A percentile compares a stretch with the other conserved stretches of the same genome.
These are phyloP conservation scores for Scaptomyza cyrtandrae DNA, from an alignment of 2,888 invertebrate genomes.

Conservation along the genomic window DNA sequence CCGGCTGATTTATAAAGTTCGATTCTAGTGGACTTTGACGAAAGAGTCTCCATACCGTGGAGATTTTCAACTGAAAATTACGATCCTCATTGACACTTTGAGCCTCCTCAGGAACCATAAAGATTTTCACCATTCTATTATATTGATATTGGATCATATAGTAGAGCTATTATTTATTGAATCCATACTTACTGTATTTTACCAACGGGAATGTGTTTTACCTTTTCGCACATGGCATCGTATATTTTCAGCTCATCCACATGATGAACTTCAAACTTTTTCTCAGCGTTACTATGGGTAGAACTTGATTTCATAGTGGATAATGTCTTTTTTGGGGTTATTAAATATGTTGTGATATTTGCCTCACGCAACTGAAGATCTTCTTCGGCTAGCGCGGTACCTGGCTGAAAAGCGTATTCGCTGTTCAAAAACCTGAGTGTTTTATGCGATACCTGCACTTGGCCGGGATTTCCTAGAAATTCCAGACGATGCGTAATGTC, in stretches of 20 bases:
- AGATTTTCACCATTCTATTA: conserved; percentile 18
- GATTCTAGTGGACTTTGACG: conserved; percentile 88
- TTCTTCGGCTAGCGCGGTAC: conserved; percentile 66
- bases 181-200: conserved; percentile 87
- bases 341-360: conserved; percentile 34
- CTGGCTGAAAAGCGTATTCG: conserved; percentile 89
- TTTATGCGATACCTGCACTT: conserved; percentile 93
- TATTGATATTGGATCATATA: neutral
- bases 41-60: conserved; percentile 87
- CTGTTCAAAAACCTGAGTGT: conserved; percentile 89
- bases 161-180: no score
- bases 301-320: neutral
- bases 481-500: conserved; percentile 98
- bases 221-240: conserved; percentile 26
- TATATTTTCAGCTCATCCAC: conserved; percentile 14
- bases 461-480: conserved; percentile 94
- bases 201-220: conserved; percentile 88
- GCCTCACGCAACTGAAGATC: conserved; percentile 27
- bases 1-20: conserved; percentile 89
- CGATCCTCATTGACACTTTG: conserved; percentile 27
- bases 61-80: conserved; percentile 59
- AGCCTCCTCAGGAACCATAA: conserved; percentile 7
- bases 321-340: conserved; percentile 7
- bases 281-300: no score
- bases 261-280: neutral